phyloP scores from a whole-genome alignment of 2,888 invertebrate genomes.

The Brachynemurus nebulosus region DNA sequence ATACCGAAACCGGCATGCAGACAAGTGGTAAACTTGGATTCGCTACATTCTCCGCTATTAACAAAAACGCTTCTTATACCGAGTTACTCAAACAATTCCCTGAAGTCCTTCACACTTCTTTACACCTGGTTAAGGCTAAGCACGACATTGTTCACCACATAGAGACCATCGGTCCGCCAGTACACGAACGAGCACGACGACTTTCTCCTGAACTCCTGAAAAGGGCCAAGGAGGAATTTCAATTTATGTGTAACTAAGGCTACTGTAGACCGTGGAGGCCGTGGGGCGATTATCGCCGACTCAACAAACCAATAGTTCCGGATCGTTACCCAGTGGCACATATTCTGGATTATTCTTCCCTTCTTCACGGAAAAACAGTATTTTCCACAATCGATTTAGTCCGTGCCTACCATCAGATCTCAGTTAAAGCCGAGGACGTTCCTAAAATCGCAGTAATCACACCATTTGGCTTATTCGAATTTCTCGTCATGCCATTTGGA shows the following conservation, averaged over 20 bases:
- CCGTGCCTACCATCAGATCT: too few relatives aligned
- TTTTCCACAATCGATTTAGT: too few relatives aligned
- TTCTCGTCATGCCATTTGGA: too few relatives aligned
- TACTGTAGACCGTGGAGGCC: slow-evolving; percentile 19
- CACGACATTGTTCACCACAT: slow-evolving; percentile 8
- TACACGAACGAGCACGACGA: too few relatives aligned
- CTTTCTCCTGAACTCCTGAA: too few relatives aligned
- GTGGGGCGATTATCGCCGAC: slow-evolving; percentile 23
- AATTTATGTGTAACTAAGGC: slow-evolving; percentile 18
- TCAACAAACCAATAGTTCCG: slow-evolving; percentile 14
- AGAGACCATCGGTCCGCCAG: slow-evolving; percentile 8
- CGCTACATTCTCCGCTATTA: background rate
- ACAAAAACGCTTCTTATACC: background rate
- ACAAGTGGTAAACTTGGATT: background rate
- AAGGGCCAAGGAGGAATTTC: too few relatives aligned
- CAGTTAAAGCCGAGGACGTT: too few relatives aligned
- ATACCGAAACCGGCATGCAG: slow-evolving; percentile 7
- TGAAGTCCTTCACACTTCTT: too few relatives aligned
- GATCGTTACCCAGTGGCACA: slow-evolving; percentile 21
- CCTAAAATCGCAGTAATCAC: too few relatives aligned
- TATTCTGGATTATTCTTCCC: slow-evolving; percentile 19
- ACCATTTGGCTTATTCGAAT: too few relatives aligned
- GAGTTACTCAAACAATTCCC: slow-evolving; percentile 4
- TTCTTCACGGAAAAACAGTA: slow-evolving; percentile 16
- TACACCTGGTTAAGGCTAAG: too few relatives aligned